A percentile compares a stretch with the other conserved stretches of the same genome.
phyloP scores from a whole-genome alignment of 2,113 vertebrate genomes.

The Misgurnus anguillicaudatus region DNA sequence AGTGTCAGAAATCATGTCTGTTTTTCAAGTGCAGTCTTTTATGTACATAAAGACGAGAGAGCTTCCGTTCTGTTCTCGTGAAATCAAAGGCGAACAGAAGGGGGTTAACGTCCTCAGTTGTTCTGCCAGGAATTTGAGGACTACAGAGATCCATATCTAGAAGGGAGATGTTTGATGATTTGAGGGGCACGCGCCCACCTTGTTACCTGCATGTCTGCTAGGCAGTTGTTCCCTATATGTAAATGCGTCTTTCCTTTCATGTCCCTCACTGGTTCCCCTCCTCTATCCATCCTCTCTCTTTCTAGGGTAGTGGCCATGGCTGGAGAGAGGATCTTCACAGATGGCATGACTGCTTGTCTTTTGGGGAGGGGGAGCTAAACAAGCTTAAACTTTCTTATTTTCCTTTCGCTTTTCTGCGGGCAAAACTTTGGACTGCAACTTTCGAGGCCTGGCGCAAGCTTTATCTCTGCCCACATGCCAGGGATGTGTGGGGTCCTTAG shows the following conservation, averaged over 20 bases:
- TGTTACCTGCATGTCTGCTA: conserved; percentile 51
- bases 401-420: conserved; percentile 68
- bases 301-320: conserved; percentile 74
- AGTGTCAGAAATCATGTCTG: conserved; percentile 66
- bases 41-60: conserved; percentile 49
- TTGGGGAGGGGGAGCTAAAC: conserved; percentile 74
- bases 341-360: conserved; percentile 81
- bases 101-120: conserved; percentile 51
- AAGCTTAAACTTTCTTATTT: conserved; percentile 76
- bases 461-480: conserved; percentile 71
- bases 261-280: conserved; percentile 18
- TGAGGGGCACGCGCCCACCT: conserved; percentile 51
- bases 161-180: conserved; percentile 43
- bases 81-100: conserved; percentile 52
- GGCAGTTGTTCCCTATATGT: conserved; percentile 31
- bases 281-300: conserved; percentile 54
- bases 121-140: conserved; percentile 47
- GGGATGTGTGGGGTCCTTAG: conserved; percentile 57
- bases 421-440: conserved; percentile 78
- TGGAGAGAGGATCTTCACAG: conserved; percentile 73
- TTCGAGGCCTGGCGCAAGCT: conserved; percentile 70
- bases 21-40: conserved; percentile 63
- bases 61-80: conserved; percentile 44
- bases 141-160: conserved; percentile 43
- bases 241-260: conserved; percentile 40